phyloP scores from a whole-genome alignment of 2,113 vertebrate species.

The Calyptomena viridis region DNA sequence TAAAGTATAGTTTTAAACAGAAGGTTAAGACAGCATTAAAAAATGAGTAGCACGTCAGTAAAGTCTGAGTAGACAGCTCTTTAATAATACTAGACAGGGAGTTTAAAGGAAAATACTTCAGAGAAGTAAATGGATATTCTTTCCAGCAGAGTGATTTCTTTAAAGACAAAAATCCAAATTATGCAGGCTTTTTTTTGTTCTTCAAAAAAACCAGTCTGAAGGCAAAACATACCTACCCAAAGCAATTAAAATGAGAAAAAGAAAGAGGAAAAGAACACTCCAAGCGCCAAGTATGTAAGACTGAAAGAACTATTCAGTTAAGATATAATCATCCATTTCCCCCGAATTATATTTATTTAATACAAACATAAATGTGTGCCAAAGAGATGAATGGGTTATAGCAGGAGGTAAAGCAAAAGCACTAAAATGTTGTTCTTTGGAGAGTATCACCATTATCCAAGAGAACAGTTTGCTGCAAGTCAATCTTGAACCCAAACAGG shows the following conservation, averaged over 20 bases:
- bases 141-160: constrained; percentile 15
- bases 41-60: neutral
- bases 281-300: neutral
- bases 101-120: neutral
- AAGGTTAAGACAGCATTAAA: neutral
- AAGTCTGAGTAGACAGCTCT: neutral
- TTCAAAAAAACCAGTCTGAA: constrained; percentile 19
- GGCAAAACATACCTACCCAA: constrained; percentile 18
- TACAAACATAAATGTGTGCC: neutral
- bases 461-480: neutral
- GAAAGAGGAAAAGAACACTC: constrained; percentile 1
- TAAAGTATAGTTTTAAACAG: neutral
- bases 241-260: constrained; percentile 41
- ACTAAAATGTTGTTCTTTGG: neutral
- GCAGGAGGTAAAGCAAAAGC: neutral
- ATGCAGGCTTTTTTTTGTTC: neutral
- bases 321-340: neutral
- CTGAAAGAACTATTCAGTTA: neutral
- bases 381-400: constrained; percentile 1
- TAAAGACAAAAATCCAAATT: constrained; percentile 29
- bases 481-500: neutral
- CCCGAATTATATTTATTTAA: constrained; percentile 34
- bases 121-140: constrained; percentile 39
- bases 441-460: neutral
- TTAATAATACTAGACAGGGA: neutral